Base-by-base conservation (phyloP, 2,888 invertebrate genomes). In the Nezara viridula region DNA sequence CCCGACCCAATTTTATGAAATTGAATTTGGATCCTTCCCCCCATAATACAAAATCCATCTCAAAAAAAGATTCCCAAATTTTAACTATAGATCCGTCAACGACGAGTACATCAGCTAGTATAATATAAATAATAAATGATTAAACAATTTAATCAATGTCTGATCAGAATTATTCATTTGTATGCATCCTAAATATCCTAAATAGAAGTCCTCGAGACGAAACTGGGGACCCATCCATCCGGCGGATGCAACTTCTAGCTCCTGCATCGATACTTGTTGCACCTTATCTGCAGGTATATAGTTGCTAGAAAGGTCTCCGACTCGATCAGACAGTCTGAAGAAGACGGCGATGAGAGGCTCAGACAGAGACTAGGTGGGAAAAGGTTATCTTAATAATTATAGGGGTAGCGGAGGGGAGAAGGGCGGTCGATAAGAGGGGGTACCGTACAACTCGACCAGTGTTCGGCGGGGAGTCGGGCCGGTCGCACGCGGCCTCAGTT, bases 341-440 rank as follows among this genome's bases (percentile, higher is more conserved):
- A 7, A 66, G 3, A 32, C 14, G 19, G 66, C 16, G 66, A 73
- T 73, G 66, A 73, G 37, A 73, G 19, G 32, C 16, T 19, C 19
- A 73, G 37, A 73, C 66, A 44, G 44, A n/a, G 81, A n/a, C 40
- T 44, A 81, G 81, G 81, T 81, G 81, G 81, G 81, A 81, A 81
- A 81, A 81, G 81, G 81, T 81, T 81, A 81, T 81, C 81, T 81
- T 81, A 81, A 81, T 81, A 81, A 81, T 81, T 81, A 81, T 81
- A 81, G 44, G 81, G 81, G 81, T 81, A 44, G 81, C 40, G 81
- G 81, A 44, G 81, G 81, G 81, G 81, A 16, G 81, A 6, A 9
- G 21, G 81, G 40, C 44, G 81, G 81, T 81, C 81, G 81, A 81
- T 81, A 81, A 81, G 44, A n/a, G 81, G n/a, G 81, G 81, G 81